phyloP scores from a whole-genome alignment of 2,113 vertebrate genomes.

The Gymnogyps californianus region DNA sequence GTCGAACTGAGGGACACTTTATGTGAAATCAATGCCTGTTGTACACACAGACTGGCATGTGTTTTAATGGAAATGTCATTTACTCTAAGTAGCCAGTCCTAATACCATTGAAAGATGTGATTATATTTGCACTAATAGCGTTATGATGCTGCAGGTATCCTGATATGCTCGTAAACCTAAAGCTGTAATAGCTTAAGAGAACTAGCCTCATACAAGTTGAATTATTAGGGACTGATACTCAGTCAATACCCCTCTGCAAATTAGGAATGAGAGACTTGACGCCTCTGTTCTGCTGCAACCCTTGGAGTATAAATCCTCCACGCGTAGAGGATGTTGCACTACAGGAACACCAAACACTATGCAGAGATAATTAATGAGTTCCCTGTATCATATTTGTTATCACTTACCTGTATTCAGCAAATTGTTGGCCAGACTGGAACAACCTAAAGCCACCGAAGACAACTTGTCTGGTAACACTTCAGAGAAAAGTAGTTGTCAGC shows the following conservation, averaged over 20 bases:
- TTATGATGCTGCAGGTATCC: neutral
- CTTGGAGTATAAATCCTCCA: neutral
- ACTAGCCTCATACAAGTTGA: neutral
- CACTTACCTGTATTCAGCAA: neutral
- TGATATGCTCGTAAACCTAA: neutral
- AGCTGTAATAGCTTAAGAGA: neutral
- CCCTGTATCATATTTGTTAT: neutral
- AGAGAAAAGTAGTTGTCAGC: neutral
- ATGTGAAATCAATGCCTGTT: neutral
- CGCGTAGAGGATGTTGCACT: accelerated
- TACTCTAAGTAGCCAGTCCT: neutral
- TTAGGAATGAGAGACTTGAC: neutral
- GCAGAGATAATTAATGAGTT: neutral
- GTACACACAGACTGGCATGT: neutral
- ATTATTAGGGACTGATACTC: neutral
- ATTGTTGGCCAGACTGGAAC: neutral
- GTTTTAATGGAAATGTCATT: slow-evolving; percentile 34
- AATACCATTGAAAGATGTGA: neutral
- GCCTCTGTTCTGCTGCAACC: neutral
- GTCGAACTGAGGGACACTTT: neutral
- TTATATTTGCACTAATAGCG: neutral
- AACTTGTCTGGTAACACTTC: neutral
- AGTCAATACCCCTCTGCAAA: neutral
- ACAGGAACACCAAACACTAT: neutral
- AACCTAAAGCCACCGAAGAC: neutral